phyloP scores from a whole-genome alignment of 1,140 invertebrate genomes.

The Bacillus rossius region DNA sequence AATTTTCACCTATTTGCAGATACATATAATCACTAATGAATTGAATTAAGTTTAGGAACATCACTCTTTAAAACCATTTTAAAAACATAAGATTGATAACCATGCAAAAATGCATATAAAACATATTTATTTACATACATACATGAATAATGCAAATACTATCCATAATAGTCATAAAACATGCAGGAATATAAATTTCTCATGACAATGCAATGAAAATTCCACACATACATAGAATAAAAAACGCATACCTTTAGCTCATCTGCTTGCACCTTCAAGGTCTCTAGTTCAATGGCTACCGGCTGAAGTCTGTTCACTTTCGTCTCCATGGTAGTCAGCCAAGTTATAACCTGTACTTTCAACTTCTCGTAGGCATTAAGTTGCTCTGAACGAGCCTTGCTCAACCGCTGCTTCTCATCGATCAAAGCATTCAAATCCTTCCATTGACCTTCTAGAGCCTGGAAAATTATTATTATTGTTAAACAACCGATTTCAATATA shows the following conservation, averaged over 20 bases:
- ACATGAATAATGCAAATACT: too few relatives aligned
- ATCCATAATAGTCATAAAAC: too few relatives aligned
- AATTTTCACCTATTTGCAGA: too few relatives aligned
- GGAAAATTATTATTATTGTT: constrained; percentile 6
- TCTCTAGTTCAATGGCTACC: constrained; percentile 82
- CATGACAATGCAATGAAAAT: neutral
- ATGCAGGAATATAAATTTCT: too few relatives aligned
- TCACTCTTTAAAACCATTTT: too few relatives aligned
- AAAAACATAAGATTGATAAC: too few relatives aligned
- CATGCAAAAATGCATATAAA: too few relatives aligned
- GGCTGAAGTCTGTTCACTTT: constrained; percentile 65
- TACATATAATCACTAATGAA: too few relatives aligned
- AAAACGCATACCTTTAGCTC: constrained; percentile 60
- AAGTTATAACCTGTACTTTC: constrained; percentile 76
- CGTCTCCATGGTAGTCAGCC: constrained; percentile 76
- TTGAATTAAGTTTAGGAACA: too few relatives aligned
- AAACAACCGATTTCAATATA: neutral
- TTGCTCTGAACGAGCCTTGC: constrained; percentile 76
- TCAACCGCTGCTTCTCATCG: constrained; percentile 77
- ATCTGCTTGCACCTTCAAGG: constrained; percentile 74
- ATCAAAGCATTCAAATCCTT: constrained; percentile 72
- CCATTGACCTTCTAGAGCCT: constrained; percentile 81
- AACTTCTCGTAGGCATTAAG: constrained; percentile 78
- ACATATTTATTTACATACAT: too few relatives aligned
- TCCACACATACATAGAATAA: too few relatives aligned